A percentile compares a stretch with the other conserved stretches of the same genome.
Evolutionary conservation across 2,888 invertebrate species (phyloP).

Genomic region (Ditylenchus weischeri): DNA sequence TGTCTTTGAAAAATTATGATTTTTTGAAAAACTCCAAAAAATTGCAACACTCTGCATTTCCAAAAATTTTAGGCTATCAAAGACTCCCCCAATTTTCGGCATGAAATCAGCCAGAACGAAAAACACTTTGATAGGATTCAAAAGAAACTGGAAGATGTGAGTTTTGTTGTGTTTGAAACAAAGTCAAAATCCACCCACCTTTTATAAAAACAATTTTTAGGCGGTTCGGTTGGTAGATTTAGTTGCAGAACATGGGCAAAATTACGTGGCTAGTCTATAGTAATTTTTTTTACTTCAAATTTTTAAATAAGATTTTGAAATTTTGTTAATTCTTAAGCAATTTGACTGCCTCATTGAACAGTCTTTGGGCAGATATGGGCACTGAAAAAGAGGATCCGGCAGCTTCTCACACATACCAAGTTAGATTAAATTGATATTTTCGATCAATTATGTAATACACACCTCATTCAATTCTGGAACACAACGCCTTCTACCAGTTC

Average conservation of each 20-base stretch:
- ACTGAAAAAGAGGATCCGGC: constrained; percentile 22
- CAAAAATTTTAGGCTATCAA: constrained; percentile 34
- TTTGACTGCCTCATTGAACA: constrained; percentile 77
- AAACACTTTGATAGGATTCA: constrained; percentile 34
- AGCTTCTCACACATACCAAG: constrained; percentile 29
- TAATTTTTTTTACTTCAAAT: constrained; percentile 59
- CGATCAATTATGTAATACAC: too few species aligned
- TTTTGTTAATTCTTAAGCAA: constrained; percentile 60
- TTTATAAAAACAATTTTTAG: constrained; percentile 59
- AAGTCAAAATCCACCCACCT: background rate
- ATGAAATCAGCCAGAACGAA: constrained; percentile 36
- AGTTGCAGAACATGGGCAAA: constrained; percentile 88
- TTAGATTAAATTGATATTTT: too few species aligned
- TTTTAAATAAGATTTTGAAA: background rate
- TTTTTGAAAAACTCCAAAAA: too few species aligned
- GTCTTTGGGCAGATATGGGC: constrained; percentile 70
- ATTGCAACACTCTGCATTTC: too few species aligned
- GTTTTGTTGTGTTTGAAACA: background rate
- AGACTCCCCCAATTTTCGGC: constrained; percentile 43
- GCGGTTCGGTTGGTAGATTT: constrained; percentile 79
- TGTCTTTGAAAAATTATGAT: too few species aligned
- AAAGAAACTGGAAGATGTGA: constrained; percentile 37
- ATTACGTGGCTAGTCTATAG: constrained; percentile 87
- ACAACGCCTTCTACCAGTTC: too few species aligned
- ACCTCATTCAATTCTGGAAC: too few species aligned